Percentiles rank a stretch among this genome's conserved stretches.
Evolutionary conservation across 2,113 vertebrate genomes (phyloP).

Genomic region (Boleophthalmus pectinirostris): DNA sequence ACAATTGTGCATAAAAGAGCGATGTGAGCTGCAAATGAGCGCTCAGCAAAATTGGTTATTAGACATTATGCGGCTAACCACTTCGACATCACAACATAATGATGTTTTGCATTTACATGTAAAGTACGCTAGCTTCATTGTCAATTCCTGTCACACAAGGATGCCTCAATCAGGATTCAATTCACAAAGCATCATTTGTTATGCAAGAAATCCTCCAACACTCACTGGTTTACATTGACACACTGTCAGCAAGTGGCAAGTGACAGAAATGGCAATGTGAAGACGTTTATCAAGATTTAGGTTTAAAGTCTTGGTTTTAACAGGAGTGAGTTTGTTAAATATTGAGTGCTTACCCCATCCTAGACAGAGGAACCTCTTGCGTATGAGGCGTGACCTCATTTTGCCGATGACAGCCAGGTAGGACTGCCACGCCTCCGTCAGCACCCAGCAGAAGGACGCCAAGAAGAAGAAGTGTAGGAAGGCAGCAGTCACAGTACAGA

Average conservation of each 20-base stretch:
- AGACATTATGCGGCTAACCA: slow-evolving; percentile 31
- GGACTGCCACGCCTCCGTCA: slow-evolving; percentile 99
- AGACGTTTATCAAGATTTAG: neutral
- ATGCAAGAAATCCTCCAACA: slow-evolving; percentile 29
- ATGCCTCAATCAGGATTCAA: slow-evolving; percentile 39
- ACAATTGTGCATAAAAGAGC: slow-evolving; percentile 13
- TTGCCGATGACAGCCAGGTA: slow-evolving; percentile 97
- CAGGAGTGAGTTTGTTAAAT: neutral
- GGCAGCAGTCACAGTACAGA: slow-evolving; percentile 95
- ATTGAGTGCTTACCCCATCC: slow-evolving; percentile 87
- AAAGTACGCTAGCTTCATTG: slow-evolving; percentile 27
- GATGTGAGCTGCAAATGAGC: slow-evolving; percentile 24
- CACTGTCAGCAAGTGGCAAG: neutral
- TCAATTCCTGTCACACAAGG: slow-evolving; percentile 34
- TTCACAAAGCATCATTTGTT: slow-evolving; percentile 41
- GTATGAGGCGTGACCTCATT: slow-evolving; percentile 93
- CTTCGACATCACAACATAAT: slow-evolving; percentile 31
- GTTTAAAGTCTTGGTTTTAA: neutral
- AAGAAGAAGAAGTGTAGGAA: slow-evolving; percentile 99
- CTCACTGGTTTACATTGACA: slow-evolving; percentile 3
- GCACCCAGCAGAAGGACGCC: slow-evolving; percentile 99
- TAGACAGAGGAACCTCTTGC: slow-evolving; percentile 98
- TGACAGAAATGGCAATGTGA: slow-evolving; percentile 4
- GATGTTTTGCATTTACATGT: slow-evolving; percentile 34
- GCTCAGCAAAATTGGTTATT: slow-evolving; percentile 28